These are phyloP conservation scores for Panurus biarmicus DNA, from an alignment of 2,113 vertebrate genomes.

Conservation along the genomic window DNA sequence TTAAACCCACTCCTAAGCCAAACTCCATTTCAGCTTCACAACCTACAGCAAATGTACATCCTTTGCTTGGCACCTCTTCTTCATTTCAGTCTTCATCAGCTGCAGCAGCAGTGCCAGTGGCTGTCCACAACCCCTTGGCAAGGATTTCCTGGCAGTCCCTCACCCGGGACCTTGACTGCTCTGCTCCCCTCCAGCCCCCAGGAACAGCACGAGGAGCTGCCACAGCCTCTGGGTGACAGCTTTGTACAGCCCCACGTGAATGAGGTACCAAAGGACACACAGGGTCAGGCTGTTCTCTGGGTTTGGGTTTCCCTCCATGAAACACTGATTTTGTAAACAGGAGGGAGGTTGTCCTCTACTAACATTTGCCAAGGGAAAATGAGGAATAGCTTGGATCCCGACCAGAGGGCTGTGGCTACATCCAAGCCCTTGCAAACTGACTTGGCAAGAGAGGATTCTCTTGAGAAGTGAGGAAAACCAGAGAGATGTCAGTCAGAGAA, in stretches of 20 bases:
- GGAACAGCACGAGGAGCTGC: neutral
- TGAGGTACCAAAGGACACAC: neutral
- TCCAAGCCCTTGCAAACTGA: slow-evolving; percentile 68
- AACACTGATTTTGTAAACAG: neutral
- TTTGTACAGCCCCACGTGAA: neutral
- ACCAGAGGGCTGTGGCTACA: slow-evolving; percentile 61
- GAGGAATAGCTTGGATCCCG: slow-evolving; percentile 42
- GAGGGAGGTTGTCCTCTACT: neutral
- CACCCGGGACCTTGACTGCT: neutral
- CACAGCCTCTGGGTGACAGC: neutral
- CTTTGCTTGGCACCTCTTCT: neutral
- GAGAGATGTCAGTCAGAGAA: slow-evolving; percentile 46
- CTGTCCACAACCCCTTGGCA: neutral
- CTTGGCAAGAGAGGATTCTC: slow-evolving; percentile 63
- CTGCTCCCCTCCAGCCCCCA: neutral
- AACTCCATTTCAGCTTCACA: neutral
- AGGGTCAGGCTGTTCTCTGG: neutral
- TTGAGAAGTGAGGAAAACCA: slow-evolving; percentile 52
- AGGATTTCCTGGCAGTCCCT: neutral
- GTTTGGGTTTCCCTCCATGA: neutral
- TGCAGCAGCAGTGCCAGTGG: neutral
- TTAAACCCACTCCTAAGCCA: neutral
- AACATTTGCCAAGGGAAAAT: slow-evolving; percentile 42
- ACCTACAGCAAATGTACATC: neutral
- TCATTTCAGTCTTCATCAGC: slow-evolving; percentile 22